phyloP scores from a whole-genome alignment of 2,888 invertebrate genomes.

The Villa cingulata region DNA sequence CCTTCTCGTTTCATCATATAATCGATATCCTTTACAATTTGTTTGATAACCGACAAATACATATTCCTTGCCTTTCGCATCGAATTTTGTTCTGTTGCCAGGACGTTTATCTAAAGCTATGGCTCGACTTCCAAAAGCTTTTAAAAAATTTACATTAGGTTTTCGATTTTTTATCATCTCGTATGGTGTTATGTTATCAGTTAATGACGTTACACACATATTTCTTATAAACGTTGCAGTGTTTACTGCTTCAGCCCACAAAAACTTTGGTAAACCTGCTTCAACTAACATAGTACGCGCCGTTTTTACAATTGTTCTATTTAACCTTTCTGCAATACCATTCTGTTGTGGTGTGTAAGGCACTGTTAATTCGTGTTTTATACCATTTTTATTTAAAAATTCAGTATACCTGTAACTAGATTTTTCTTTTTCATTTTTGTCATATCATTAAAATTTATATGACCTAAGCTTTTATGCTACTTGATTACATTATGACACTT shows the following conservation, averaged over 20 bases:
- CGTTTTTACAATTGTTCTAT: neutral
- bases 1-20: conserved; percentile 2
- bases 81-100: conserved; percentile 2
- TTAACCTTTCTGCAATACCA: neutral
- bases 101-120: conserved; percentile 3
- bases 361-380: neutral
- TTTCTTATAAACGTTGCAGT: neutral
- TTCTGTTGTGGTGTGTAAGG: neutral
- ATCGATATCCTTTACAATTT: conserved; percentile 5
- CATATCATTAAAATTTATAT: no score
- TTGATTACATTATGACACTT: no score
- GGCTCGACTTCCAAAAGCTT: conserved; percentile 6
- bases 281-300: neutral
- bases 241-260: conserved; percentile 1
- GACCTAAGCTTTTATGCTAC: no score
- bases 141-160: conserved; percentile 1
- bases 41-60: conserved; percentile 4
- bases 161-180: no score
- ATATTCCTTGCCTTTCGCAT: conserved; percentile 6
- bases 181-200: neutral
- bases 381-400: no score
- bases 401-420: no score
- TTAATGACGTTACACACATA: neutral
- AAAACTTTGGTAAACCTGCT: neutral
- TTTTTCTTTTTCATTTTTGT: no score